phyloP scores from a whole-genome alignment of 2,888 invertebrate genomes.

The Parascotia fuliginaria region DNA sequence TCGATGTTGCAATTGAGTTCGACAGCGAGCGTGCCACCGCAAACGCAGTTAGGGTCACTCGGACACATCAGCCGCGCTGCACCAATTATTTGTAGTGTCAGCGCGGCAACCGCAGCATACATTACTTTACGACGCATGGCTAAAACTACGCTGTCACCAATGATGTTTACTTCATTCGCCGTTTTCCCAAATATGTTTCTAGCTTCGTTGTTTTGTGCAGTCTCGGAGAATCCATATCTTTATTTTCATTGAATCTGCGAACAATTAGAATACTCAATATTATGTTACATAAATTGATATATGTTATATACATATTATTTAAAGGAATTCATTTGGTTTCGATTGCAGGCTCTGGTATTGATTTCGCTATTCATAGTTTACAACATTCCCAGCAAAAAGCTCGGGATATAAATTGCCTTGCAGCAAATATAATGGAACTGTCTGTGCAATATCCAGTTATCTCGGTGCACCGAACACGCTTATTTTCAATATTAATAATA shows the following conservation, averaged over 20 bases:
- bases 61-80: constrained; percentile 73
- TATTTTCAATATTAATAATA: constrained; percentile 55
- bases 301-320: too few relatives aligned
- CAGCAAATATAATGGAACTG: constrained; percentile 65
- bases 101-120: constrained; percentile 63
- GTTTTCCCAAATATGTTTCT: constrained; percentile 30
- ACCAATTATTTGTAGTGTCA: constrained; percentile 73
- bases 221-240: constrained; percentile 35
- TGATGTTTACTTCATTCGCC: constrained; percentile 46
- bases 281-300: constrained; percentile 25
- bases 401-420: constrained; percentile 63
- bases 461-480: constrained; percentile 49
- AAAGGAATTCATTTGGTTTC: constrained; percentile 47
- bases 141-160: constrained; percentile 41
- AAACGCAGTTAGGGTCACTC: constrained; percentile 81
- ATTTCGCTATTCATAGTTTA: constrained; percentile 68
- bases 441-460: constrained; percentile 59
- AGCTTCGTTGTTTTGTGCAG: constrained; percentile 37
- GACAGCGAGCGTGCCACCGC: constrained; percentile 75
- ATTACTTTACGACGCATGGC: constrained; percentile 67
- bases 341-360: constrained; percentile 53
- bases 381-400: constrained; percentile 64
- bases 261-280: constrained; percentile 45
- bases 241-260: constrained; percentile 50
- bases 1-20: constrained; percentile 82